A percentile compares a stretch with the other conserved stretches of the same genome.
phyloP scores from a whole-genome alignment of 2,888 invertebrate species.

The Phymatocera aterrima region DNA sequence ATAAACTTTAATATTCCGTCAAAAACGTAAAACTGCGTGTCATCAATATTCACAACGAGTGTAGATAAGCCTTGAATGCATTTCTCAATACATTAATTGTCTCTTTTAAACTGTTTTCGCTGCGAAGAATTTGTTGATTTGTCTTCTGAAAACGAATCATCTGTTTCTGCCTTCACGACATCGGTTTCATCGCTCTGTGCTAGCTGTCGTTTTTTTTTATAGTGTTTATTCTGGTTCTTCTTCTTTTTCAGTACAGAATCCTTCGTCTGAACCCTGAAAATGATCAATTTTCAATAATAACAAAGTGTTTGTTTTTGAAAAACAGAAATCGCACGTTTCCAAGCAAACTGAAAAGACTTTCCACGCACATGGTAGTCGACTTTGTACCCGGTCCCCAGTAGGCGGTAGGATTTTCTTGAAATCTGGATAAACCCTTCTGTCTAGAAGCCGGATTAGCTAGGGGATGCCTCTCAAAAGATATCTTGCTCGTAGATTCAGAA shows the following conservation, averaged over 20 bases:
- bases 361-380: conserved; percentile 85
- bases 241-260: conserved; percentile 37
- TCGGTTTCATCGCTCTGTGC: background rate
- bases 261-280: conserved; percentile 34
- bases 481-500: conserved; percentile 74
- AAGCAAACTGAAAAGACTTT: background rate
- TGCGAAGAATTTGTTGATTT: background rate
- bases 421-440: conserved; percentile 84
- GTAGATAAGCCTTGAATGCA: background rate
- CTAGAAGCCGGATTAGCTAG: conserved; percentile 90
- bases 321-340: background rate
- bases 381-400: conserved; percentile 95
- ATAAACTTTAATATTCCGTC: conserved; percentile 31
- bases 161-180: background rate
- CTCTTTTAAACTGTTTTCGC: conserved; percentile 22
- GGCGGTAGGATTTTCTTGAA: conserved; percentile 90
- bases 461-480: conserved; percentile 78
- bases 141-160: background rate
- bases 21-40: background rate
- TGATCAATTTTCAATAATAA: background rate
- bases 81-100: background rate
- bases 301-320: background rate
- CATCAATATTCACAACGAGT: conserved; percentile 11
- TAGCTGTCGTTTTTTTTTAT: background rate
- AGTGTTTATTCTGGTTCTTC: conserved; percentile 34